Conservation (phyloP, 2,888 invertebrate genomes). For the Cerceris ruficornis region DNA sequence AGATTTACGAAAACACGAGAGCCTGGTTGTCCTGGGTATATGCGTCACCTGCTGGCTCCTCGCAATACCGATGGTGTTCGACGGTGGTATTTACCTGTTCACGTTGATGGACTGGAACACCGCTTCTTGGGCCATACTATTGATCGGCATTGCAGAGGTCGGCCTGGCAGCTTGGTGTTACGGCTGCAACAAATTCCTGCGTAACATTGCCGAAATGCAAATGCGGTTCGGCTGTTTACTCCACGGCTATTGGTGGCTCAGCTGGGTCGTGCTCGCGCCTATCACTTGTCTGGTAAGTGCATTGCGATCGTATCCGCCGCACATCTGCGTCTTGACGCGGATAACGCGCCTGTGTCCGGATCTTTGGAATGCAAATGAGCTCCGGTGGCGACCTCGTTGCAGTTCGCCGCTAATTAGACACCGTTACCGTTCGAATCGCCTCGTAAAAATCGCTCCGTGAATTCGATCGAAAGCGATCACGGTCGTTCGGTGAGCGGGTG, state of each 20-base stretch:
- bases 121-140: slow-evolving; percentile 89
- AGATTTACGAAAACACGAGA: slow-evolving; percentile 84
- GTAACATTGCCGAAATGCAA: slow-evolving; percentile 85
- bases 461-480: not conserved
- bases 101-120: slow-evolving; percentile 90
- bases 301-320: slow-evolving; percentile 31
- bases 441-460: not conserved
- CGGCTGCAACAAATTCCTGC: slow-evolving; percentile 85
- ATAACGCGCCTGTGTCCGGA: slow-evolving; percentile 9
- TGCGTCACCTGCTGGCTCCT: slow-evolving; percentile 87
- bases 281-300: slow-evolving; percentile 87
- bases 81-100: slow-evolving; percentile 89
- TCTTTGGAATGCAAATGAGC: slow-evolving; percentile 10
- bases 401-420: not conserved
- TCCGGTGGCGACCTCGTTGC: too few species aligned
- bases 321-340: slow-evolving; percentile 19
- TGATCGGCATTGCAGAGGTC: slow-evolving; percentile 88
- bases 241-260: slow-evolving; percentile 87
- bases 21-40: slow-evolving; percentile 85
- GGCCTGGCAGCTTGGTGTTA: slow-evolving; percentile 87
- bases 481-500: not conserved
- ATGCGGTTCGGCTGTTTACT: slow-evolving; percentile 86
- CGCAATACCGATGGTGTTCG: slow-evolving; percentile 89
- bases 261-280: slow-evolving; percentile 89
- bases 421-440: not conserved